Base-by-base conservation (phyloP, 2,888 invertebrate genomes). In the Aleiodes alternator region DNA sequence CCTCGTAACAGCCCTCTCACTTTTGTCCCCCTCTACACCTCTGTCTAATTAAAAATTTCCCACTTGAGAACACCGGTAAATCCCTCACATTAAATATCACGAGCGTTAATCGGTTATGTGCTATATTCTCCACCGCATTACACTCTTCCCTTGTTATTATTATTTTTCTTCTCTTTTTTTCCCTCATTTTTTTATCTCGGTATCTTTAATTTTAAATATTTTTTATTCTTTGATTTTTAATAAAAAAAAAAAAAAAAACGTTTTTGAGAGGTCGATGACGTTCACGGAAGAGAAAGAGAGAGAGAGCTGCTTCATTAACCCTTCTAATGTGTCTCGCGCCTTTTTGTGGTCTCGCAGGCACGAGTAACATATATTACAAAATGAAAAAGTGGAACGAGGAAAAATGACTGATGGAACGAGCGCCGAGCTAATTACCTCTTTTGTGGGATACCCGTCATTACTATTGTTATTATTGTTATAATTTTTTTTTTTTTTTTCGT, bases 341-440 rank as follows among this genome's bases (percentile, higher is more conserved):
- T 84, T 82, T 6, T 43, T 53, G 51, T 14, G 14, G 51, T 53
- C 31, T 11, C 31, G 31, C 4, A 31, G 34, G 34, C 59, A 59
- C 34, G 34, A 59, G 34, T 59, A n/a, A 38, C 59, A 34, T 59
- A 59, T 34, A 59, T 59, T 34, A 59, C 34, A 50, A 53, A 57
- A 57, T 69, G 38, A 56, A 43, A 56, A 43, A 43, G 11, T 43
- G 69, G 38, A 14, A 14, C 57, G 55, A 69, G 57, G 57, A 77
- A 78, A 83, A 85, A 84, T 88, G 88, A 88, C 86, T 87, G 85
- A 88, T 88, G 87, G 86, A 85, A 86, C 83, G 82, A 80, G 81
- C 64, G 56, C 51, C 56, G 43, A 84, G 84, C 87, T 88, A 88
- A 88, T 88, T 88, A 88, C 84, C 86, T 87, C 84, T 86, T 85